These are phyloP conservation scores for Apodemus agrarius DNA, from an alignment of 2,797 vertebrate genomes.

Conservation along the genomic window DNA sequence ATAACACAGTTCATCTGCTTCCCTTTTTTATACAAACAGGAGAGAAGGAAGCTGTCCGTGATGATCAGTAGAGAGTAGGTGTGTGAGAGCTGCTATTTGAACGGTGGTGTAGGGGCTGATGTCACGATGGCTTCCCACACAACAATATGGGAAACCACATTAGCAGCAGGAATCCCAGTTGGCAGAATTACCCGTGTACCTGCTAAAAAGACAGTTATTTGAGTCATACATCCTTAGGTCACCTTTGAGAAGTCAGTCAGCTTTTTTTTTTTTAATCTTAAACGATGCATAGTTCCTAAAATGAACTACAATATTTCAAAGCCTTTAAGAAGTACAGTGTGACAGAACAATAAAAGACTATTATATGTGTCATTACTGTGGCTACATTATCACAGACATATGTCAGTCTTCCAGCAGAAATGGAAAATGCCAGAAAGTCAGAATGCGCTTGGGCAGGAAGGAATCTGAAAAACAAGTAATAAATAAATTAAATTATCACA, in stretches of 20 bases:
- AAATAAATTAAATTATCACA: not conserved
- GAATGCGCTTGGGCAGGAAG: not conserved
- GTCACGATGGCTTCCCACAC: slow-evolving; percentile 81
- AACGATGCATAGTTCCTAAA: slow-evolving; percentile 14
- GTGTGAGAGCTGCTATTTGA: slow-evolving; percentile 80
- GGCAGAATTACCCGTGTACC: slow-evolving; percentile 65
- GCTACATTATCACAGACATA: not conserved
- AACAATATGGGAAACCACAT: slow-evolving; percentile 77
- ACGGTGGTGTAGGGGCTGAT: slow-evolving; percentile 67
- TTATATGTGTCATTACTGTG: not conserved
- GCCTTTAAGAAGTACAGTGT: not conserved
- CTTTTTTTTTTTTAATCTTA: not conserved
- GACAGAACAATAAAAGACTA: not conserved
- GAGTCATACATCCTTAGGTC: slow-evolving; percentile 55
- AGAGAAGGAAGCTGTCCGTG: slow-evolving; percentile 70
- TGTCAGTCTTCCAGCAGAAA: not conserved
- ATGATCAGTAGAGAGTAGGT: slow-evolving; percentile 70
- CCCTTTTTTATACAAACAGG: slow-evolving; percentile 59
- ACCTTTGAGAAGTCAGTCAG: slow-evolving; percentile 50
- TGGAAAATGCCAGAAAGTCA: not conserved
- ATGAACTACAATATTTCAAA: not conserved
- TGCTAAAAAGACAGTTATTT: slow-evolving; percentile 69
- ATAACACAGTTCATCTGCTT: slow-evolving; percentile 73
- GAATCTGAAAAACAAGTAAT: not conserved
- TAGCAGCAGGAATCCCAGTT: slow-evolving; percentile 74